Evolutionary conservation across 2,888 invertebrate species (phyloP).

Genomic region (Papilio demoleus): DNA sequence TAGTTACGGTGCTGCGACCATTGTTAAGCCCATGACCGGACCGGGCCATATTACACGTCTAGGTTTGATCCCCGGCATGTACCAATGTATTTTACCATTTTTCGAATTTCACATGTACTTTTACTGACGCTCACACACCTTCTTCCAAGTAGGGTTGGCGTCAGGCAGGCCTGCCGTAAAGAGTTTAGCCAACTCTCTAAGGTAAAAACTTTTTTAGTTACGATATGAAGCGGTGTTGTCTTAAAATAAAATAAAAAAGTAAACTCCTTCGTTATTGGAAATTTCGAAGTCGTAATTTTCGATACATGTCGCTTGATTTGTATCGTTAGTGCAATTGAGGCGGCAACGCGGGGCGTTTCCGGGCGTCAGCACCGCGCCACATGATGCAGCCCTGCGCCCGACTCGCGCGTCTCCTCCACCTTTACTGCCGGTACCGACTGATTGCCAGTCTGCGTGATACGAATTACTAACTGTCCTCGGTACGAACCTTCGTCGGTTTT

Average conservation of each 20-base stretch:
- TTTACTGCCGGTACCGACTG: constrained; percentile 81
- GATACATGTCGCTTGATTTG: constrained; percentile 25
- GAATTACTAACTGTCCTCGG: constrained; percentile 74
- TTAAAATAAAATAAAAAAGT: not conserved
- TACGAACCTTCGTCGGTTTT: constrained; percentile 68
- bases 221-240: not conserved
- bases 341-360: constrained; percentile 52
- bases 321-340: constrained; percentile 39
- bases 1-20: no score
- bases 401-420: constrained; percentile 68
- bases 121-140: no score
- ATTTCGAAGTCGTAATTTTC: constrained; percentile 27
- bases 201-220: no score
- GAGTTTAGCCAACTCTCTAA: no score
- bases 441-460: constrained; percentile 79
- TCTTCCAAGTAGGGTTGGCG: no score
- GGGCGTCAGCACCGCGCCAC: constrained; percentile 46
- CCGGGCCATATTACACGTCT: no score
- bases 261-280: not conserved
- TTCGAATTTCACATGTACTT: no score
- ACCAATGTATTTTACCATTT: no score
- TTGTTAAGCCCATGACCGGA: no score
- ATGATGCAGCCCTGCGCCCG: constrained; percentile 51
- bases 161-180: no score
- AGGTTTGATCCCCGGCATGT: no score